These are phyloP conservation scores for Cyclophora albipunctata DNA, from an alignment of 2,888 invertebrate species.

Conservation along the genomic window DNA sequence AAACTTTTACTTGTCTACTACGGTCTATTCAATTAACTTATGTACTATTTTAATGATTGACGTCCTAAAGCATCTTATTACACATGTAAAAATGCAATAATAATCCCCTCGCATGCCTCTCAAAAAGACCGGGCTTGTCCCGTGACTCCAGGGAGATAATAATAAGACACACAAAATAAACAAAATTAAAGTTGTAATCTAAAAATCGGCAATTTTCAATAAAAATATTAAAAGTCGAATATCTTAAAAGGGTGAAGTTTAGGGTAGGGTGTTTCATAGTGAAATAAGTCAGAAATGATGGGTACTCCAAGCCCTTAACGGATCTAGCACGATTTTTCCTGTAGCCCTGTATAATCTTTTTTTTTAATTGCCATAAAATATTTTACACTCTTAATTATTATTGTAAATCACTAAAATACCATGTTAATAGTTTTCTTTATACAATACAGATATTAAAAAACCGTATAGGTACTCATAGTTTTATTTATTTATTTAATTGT, in stretches of 20 bases:
- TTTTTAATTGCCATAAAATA: no score
- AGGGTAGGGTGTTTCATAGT: constrained; percentile 2
- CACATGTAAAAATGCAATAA: constrained; percentile 2
- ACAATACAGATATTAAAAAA: no score
- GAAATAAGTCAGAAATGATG: not conserved
- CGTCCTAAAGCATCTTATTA: not conserved
- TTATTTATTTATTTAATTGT: no score
- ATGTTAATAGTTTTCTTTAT: no score
- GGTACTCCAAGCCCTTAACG: not conserved
- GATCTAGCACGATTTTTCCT: not conserved
- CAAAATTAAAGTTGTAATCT: constrained; percentile 1
- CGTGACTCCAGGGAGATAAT: no score
- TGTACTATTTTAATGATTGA: not conserved
- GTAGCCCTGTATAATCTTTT: not conserved
- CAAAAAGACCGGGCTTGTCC: no score
- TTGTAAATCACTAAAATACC: no score
- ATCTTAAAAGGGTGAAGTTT: constrained; percentile 8
- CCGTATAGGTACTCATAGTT: no score
- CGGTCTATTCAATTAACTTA: not conserved
- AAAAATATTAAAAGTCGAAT: constrained; percentile 6
- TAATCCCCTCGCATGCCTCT: no score
- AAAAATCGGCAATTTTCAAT: constrained; percentile 6
- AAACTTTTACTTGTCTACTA: not conserved
- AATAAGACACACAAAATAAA: constrained; percentile 1
- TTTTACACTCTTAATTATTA: no score